Conservation (phyloP, 2,113 vertebrate genomes). For the Aegotheles bennettii region DNA sequence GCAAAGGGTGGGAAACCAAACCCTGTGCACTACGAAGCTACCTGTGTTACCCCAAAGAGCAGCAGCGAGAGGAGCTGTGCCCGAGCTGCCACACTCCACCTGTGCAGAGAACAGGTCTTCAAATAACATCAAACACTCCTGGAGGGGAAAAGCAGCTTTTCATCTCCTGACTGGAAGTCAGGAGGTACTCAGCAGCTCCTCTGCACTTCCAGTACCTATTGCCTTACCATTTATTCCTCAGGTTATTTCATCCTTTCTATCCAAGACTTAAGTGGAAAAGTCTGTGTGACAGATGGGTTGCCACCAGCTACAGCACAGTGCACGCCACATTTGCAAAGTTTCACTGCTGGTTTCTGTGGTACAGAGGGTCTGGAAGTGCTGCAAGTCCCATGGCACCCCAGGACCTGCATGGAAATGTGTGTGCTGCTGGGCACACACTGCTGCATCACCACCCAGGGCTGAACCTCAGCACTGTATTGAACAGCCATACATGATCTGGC, state of each 20-base stretch:
- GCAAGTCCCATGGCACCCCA: not conserved
- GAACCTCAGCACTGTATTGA: accelerated
- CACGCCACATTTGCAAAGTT: not conserved
- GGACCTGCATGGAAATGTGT: not conserved
- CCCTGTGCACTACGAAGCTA: accelerated
- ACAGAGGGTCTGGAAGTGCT: not conserved
- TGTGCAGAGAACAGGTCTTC: not conserved
- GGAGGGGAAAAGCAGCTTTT: not conserved
- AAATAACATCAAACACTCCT: not conserved
- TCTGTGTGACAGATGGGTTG: not conserved
- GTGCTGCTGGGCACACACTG: not conserved
- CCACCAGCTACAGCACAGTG: not conserved
- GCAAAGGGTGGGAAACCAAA: not conserved
- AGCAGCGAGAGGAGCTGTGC: not conserved
- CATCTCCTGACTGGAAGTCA: not conserved
- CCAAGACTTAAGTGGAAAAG: not conserved
- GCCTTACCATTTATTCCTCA: not conserved
- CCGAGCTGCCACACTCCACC: accelerated
- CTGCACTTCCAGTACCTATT: not conserved
- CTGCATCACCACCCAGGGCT: too few relatives aligned
- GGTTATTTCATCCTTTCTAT: not conserved
- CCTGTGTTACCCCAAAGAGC: not conserved
- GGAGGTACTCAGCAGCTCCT: not conserved
- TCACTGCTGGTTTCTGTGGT: accelerated
- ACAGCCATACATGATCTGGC: not conserved